Base-by-base conservation (phyloP, 1,140 invertebrate genomes). In the Cataglyphis hispanica region DNA sequence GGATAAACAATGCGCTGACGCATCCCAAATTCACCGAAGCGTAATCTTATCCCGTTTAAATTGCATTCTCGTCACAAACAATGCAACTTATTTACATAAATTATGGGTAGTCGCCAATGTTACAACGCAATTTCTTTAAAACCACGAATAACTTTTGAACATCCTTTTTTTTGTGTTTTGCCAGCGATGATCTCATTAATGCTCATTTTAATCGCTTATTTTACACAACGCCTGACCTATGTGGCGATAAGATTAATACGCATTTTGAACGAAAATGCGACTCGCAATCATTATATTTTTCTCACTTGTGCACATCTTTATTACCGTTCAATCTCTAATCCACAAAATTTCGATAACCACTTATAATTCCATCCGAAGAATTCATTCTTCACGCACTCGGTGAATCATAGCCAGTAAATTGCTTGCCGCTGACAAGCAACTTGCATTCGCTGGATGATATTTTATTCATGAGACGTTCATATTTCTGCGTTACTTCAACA, bases 351-450 rank as follows among this genome's bases (percentile, higher is more conserved):
- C 31, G 27, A 37, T 69, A 53, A 37, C 10, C n/a, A 2, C n/a
- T 78, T 76, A 37, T n/a, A 34, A 85, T 85, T 78, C 7, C 70
- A 56, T 63, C 43, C 72, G 27, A 74, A 83, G 63, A 86, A 87
- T 90, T 87, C 60, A 84, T 86, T 74, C 72, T 89, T 80, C 72
- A 76, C 60, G 69, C 70, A 66, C 19, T 31, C 63, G 69, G 46
- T 90, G 83, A 88, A 88, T 90, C 89, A 90, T 50, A 76, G 43
- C n/a, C 43, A 53, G 84, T 83, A 89, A 88, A 83, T 83, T 86
- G 75, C 50, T 53, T 31, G 13, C 27, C 74, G 40, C 56, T 80
- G 74, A 88, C 81, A 80, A 67, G 16, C 27, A 16, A 40, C 27
- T 37, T 85, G 43, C 50, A 63, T 56, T 86, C 46, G 4, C 37